phyloP scores from a whole-genome alignment of 2,797 vertebrate species.

The Cossypha caffra region DNA sequence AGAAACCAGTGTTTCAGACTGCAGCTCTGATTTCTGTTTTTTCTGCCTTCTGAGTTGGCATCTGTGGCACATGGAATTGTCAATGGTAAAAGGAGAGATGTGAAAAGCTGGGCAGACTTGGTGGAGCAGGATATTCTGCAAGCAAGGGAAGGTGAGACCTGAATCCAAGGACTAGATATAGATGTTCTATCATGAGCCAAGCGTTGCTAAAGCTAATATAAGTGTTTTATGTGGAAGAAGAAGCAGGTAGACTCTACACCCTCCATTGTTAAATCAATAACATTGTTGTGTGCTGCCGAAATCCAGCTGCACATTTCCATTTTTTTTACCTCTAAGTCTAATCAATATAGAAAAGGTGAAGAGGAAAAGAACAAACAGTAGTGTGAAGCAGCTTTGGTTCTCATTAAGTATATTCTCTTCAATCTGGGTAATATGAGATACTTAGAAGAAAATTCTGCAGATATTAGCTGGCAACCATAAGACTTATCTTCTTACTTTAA shows the following conservation, averaged over 20 bases:
- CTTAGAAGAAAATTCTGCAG: not conserved
- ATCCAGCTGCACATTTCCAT: fast-evolving
- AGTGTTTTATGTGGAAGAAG: slow-evolving; percentile 31
- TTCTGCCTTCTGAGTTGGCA: not conserved
- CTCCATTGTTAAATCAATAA: slow-evolving; percentile 10
- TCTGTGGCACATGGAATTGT: not conserved
- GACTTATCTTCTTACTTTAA: not conserved
- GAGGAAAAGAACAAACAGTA: not conserved
- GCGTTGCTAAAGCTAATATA: not conserved
- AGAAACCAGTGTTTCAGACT: not conserved
- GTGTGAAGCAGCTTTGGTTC: not conserved
- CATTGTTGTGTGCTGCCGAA: not conserved
- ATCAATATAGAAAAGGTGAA: slow-evolving; percentile 20
- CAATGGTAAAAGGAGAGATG: not conserved
- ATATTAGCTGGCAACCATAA: not conserved
- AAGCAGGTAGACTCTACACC: not conserved
- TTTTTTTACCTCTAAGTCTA: not conserved
- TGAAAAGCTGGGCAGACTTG: not conserved
- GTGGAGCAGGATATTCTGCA: not conserved
- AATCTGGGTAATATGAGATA: not conserved
- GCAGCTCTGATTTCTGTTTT: not conserved
- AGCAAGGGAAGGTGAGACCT: not conserved
- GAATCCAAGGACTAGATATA: not conserved
- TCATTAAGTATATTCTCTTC: not conserved
- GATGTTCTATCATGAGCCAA: not conserved